Evolutionary conservation across 1,140 invertebrate species (phyloP), one percentile per base, ranked within the genome.

Genomic region (Drosophila neocordata): DNA sequence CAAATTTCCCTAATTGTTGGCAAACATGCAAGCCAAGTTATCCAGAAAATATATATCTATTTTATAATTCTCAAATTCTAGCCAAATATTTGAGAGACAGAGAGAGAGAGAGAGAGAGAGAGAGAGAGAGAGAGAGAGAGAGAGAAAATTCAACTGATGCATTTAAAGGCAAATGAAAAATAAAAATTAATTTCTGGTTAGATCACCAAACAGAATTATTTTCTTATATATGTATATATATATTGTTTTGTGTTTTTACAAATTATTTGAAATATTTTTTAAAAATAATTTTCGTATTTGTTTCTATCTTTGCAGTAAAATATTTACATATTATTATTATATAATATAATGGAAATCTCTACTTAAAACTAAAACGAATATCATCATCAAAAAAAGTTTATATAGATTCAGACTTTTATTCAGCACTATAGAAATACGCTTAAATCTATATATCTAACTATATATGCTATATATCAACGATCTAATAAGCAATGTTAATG

Each of bases 401-500:
- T 15, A 15, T 15, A 15, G 1, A 8, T 48, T 44, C n/a, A 15
- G 15, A 44, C 13, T 44, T 18, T 6, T 15, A 44, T 15, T 44
- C 41, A 44, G 41, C 41, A 44, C 41, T 8, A 15, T 44, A 18
- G 15, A 44, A 6, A 44, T 9, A 15, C 15, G 41, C 41, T 20
- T 48, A 18, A 48, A 20, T 15, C 41, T 20, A 48, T 18, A 48
- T 11, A 48, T 9, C 13, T 6, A 24, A 4, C 4, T 24, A 24
- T 24, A 24, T 24, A 24, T 24, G 4, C 41, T 9, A 44, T 15
- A 44, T 9, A 44, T 7, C 13, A 1, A 13, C 41, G 41, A 12
- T 12, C 31, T 34, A 20, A 35, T 7, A 1, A 55, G 3, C 8
- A 6, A 31, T 22, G 52, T 34, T 59, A 72, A 72, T 72, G 69